A percentile compares a stretch with the other conserved stretches of the same genome.
phyloP scores from a whole-genome alignment of 92 coral and sea anemone genomes.

The Heliopora coerulea region DNA sequence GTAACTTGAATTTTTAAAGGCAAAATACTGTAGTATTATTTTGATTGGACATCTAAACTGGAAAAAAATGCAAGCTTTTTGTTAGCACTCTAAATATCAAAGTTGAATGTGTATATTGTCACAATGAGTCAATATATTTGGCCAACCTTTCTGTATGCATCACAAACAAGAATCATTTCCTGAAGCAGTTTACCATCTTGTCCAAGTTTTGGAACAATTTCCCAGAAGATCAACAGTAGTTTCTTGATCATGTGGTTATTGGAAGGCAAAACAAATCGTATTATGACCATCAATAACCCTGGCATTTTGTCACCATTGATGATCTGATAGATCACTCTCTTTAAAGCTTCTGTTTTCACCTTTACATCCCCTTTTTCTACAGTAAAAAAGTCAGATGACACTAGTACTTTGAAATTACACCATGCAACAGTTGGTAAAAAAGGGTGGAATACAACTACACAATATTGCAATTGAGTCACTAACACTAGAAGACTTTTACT shows the following conservation, averaged over 20 bases:
- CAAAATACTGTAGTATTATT: no score
- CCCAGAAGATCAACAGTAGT: conserved; percentile 93
- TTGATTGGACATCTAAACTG: no score
- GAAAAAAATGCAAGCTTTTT: no score
- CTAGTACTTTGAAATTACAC: no score
- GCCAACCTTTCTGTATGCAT: conserved; percentile 95
- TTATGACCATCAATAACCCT: conserved; percentile 83
- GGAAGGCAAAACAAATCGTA: conserved; percentile 92
- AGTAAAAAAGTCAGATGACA: not conserved
- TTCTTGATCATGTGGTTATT: conserved; percentile 97
- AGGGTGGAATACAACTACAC: no score
- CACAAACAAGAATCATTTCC: conserved; percentile 99
- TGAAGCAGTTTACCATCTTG: conserved; percentile 93
- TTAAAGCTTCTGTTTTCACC: conserved; percentile 80
- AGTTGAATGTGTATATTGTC: no score
- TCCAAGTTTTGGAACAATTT: conserved; percentile 97
- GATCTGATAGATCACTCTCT: conserved; percentile 92
- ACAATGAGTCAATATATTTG: no score
- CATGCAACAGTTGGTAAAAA: no score
- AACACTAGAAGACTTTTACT: no score
- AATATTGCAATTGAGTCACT: no score
- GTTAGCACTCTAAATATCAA: no score
- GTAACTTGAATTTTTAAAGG: no score
- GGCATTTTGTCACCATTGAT: conserved; percentile 99
- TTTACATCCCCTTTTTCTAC: conserved; percentile 91